These are phyloP conservation scores for Poecilia velifera DNA, from an alignment of 2,797 vertebrate species.

Conservation along the genomic window DNA sequence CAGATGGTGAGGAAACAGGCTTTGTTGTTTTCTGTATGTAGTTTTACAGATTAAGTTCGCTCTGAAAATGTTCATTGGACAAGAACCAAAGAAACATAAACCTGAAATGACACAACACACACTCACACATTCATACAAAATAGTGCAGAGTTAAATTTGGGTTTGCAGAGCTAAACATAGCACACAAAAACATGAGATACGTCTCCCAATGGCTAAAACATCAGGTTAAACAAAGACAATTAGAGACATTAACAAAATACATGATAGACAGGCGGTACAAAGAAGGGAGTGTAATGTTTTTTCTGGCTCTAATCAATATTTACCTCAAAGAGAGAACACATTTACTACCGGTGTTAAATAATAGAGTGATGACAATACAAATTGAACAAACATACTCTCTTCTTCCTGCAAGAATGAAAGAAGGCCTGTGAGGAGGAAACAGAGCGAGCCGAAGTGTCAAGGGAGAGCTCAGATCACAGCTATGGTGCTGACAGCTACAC, in stretches of 20 bases:
- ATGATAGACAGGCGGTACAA: background rate
- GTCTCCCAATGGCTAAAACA: background rate
- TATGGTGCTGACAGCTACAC: background rate
- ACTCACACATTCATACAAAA: background rate
- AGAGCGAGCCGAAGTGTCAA: background rate
- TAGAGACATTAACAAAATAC: background rate
- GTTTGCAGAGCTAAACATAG: background rate
- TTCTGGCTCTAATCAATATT: background rate
- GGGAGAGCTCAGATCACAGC: conserved; percentile 6
- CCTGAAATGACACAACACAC: background rate
- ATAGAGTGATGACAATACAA: background rate
- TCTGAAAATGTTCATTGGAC: background rate
- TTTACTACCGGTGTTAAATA: background rate
- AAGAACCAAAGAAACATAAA: background rate
- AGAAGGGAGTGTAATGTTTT: background rate
- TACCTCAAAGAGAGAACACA: conserved; percentile 1
- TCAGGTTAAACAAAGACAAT: background rate
- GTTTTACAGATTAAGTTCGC: background rate
- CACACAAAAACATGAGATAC: background rate
- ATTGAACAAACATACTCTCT: background rate
- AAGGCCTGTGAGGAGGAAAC: background rate
- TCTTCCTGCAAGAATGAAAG: background rate
- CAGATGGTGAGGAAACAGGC: background rate
- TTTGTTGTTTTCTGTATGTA: background rate
- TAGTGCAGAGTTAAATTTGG: background rate